Base-by-base conservation (phyloP, 2,113 vertebrate species). In the Bos taurus region DNA sequence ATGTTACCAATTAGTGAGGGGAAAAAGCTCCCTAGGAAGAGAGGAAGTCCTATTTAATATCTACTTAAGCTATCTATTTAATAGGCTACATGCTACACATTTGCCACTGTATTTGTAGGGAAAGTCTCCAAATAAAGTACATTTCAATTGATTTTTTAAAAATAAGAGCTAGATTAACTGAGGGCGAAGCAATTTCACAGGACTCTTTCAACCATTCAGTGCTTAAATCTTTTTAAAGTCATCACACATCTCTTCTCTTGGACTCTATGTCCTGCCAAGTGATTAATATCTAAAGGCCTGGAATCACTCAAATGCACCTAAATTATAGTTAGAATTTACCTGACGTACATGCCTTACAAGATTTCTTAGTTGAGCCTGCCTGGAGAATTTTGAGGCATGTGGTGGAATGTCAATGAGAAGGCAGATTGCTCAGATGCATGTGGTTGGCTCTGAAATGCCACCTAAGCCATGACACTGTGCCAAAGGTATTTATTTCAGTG, bases 281-380 rank as follows among this genome's bases (percentile, higher is more conserved):
- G 88, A 97, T 97, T 92, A 91, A 19, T 80, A 94, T 97, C 71
- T 91, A 54, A 91, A 95, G 54, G 82, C 91, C 86, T 94, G 64
- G 90, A 97, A 94, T 80, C 89, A 97, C 82, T 97, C 89, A 95
- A 62, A 94, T 90, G 83, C 50, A 67, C 96, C 82, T 96, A 74
- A 90, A 54, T 92, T 71, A 46, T 2, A 30, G 84, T 87, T 93
- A 87, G 78, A 94, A 91, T 96, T 96, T 95, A 97, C 96, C 93
- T 93, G 89, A 93, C 87, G 50, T 71, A 62, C 93, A 84, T 48
- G 43, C 82, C 43, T 93, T 87, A 60, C 71, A 83, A 74, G 82
- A 62, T 82, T 74, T 94, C 83, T 85, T 12, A 82, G 59, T 43
- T 10, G 33, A 56, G 52, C 71, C 86, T 96, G 71, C 46, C 74